Evolutionary conservation across 2,888 invertebrate genomes (phyloP), one percentile per base, ranked within the genome.

Genomic region (Axea sp.): DNA sequence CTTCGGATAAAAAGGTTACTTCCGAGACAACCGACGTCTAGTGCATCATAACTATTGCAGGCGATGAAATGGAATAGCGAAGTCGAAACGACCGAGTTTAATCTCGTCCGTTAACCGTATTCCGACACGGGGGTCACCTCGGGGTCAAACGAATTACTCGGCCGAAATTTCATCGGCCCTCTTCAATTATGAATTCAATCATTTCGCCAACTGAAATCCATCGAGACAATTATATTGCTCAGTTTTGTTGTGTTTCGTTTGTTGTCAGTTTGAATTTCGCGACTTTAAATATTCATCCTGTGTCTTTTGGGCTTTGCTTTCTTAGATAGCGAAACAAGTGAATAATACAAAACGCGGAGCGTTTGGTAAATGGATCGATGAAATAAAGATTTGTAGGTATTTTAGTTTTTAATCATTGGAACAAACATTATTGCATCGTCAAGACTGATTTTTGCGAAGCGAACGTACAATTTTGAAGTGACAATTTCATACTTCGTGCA

Each of bases 41-140:
- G 77, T 75, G 76, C 78, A 76, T 80, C 80, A 80, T 83, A 79
- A 81, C 80, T 82, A 82, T 82, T 82, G 81, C 82, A 82, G 74
- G 77, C 77, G 76, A 74, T 77, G 79, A 82, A 82, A 82, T 81
- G 83, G 81, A 82, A 82, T 82, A 81, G 80, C 68, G 64, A 78
- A 82, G 76, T 77, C 65, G 72, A 57, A 65, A 67, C 59, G 60
- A 73, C 67, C 75, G 78, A 81, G 77, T 80, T 80, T 80, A 81
- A 79, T 80, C 73, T 77, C 73, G 64, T 73, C 9, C 31, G 68
- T 9, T 57, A 47, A 41, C 62, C 64, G 30, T n/a, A n/a, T n/a
- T n/a, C n/a, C n/a, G n/a, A n/a, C 31, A 49, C 31, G 53, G 31
- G 49, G 45, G 0, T 24, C 53, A 53, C 41, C 47, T 47, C 49